Evolutionary conservation across 2,113 vertebrate species (phyloP).

Genomic region (Urocynchramus pylzowi): DNA sequence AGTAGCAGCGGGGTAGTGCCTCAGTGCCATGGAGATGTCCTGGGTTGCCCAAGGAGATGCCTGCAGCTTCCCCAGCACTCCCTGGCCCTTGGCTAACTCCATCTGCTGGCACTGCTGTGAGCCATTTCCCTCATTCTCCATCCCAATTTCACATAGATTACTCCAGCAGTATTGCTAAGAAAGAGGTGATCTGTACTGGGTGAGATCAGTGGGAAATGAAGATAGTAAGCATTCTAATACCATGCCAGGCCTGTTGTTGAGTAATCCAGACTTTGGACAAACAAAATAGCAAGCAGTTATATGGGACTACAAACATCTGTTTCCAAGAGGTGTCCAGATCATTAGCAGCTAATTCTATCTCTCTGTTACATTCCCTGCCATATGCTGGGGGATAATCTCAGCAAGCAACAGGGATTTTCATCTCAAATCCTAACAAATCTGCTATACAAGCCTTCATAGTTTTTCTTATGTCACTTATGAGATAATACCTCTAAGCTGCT

Average conservation of each 20-base stretch:
- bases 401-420: conserved; percentile 39
- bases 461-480: not conserved
- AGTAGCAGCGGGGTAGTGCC: not conserved
- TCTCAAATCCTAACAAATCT: conserved; percentile 60
- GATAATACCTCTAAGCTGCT: not conserved
- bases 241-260: not conserved
- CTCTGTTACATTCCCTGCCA: conserved; percentile 25
- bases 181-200: not conserved
- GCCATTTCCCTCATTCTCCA: not conserved
- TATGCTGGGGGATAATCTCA: conserved; percentile 45
- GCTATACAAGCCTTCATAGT: not conserved
- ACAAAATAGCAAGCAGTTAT: not conserved
- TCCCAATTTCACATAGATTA: not conserved
- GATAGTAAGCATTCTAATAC: not conserved
- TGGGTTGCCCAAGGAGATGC: not conserved
- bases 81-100: not conserved
- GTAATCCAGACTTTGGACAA: not conserved
- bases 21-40: not conserved
- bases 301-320: not conserved
- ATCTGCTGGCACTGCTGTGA: fast-evolving
- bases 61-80: not conserved
- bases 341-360: conserved; percentile 44
- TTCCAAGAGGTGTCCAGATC: conserved; percentile 23
- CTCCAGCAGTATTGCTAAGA: not conserved
- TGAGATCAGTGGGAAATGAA: not conserved